phyloP scores from a whole-genome alignment of 2,797 vertebrate genomes.

The Phataginus tricuspis region DNA sequence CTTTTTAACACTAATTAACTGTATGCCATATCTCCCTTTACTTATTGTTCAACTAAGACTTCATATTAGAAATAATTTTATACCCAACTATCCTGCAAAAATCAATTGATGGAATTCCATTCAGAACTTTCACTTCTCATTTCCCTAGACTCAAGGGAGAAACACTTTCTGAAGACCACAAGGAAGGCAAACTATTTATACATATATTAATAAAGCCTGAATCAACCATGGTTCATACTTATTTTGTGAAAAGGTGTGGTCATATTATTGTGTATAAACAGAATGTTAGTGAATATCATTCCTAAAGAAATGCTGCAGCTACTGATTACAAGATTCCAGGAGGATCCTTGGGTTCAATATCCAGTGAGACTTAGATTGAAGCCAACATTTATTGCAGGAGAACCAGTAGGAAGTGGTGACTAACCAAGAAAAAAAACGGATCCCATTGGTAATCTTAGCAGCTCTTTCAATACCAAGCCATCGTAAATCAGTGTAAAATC shows the following conservation, averaged over 20 bases:
- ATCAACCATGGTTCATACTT: not conserved
- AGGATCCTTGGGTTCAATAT: not conserved
- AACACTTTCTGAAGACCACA: constrained; percentile 1
- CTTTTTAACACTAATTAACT: not conserved
- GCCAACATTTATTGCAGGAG: not conserved
- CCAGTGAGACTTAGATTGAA: not conserved
- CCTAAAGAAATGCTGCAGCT: not conserved
- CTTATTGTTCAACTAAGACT: not conserved
- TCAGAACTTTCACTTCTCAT: not conserved
- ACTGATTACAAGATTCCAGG: not conserved
- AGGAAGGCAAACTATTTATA: not conserved
- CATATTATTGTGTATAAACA: not conserved
- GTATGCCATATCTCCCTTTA: not conserved
- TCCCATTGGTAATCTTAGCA: not conserved
- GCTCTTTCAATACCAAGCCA: not conserved
- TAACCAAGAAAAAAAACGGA: not conserved
- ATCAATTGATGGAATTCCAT: not conserved
- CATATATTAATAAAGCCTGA: not conserved
- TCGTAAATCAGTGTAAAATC: not conserved
- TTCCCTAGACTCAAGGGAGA: not conserved
- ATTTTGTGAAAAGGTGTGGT: not conserved
- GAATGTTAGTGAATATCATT: not conserved
- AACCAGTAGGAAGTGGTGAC: not conserved
- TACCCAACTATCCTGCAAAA: not conserved
- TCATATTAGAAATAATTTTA: not conserved